phyloP scores from a whole-genome alignment of 2,888 invertebrate species.

The Linnaemya tessellans region DNA sequence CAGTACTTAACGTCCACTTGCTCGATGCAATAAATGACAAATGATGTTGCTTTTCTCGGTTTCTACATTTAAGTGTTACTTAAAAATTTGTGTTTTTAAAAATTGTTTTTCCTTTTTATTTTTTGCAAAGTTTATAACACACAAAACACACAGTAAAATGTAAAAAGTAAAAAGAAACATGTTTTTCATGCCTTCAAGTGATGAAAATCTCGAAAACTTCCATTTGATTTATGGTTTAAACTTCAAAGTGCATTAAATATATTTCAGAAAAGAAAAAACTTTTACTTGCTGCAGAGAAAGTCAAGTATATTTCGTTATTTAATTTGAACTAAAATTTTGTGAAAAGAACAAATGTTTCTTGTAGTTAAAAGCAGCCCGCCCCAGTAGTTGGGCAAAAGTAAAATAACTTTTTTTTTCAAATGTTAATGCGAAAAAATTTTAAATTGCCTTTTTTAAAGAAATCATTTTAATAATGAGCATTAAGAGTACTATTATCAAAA shows the following conservation, averaged over 20 bases:
- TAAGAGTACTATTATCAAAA: too few relatives aligned
- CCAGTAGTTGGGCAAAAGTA: too few relatives aligned
- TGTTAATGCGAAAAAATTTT: too few relatives aligned
- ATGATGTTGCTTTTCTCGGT: constrained; percentile 34
- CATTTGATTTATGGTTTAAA: constrained; percentile 66
- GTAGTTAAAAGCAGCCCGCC: too few relatives aligned
- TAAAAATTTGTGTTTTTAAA: constrained; percentile 50
- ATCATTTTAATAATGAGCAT: too few relatives aligned
- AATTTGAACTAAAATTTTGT: not conserved
- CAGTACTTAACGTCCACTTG: constrained; percentile 13
- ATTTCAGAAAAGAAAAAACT: constrained; percentile 45
- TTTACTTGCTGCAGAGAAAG: constrained; percentile 35
- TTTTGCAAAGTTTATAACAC: constrained; percentile 33
- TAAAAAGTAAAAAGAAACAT: not conserved
- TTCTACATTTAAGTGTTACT: constrained; percentile 47
- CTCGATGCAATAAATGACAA: constrained; percentile 60
- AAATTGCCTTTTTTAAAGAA: too few relatives aligned
- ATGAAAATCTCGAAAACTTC: constrained; percentile 69
- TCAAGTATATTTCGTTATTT: not conserved
- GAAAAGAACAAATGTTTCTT: not conserved
- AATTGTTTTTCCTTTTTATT: not conserved
- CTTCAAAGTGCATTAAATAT: constrained; percentile 66
- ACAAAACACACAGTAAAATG: not conserved
- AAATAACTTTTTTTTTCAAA: too few relatives aligned
- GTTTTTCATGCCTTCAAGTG: constrained; percentile 56